Conservation (phyloP, 2,888 invertebrate species). For the Agrotis segetum region DNA sequence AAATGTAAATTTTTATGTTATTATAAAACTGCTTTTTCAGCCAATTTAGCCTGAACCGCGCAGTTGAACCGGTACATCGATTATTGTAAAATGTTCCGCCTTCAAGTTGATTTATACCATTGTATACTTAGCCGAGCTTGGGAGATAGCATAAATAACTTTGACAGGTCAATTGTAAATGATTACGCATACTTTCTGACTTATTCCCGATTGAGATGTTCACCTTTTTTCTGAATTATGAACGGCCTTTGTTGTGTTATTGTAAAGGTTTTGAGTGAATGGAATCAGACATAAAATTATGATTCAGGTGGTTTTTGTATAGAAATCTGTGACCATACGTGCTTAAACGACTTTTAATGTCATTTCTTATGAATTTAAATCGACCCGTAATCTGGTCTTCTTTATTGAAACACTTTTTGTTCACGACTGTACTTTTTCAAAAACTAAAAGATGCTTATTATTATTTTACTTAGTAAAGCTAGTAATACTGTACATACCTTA, state of each 20-base stretch:
- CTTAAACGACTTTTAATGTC: constrained; percentile 16
- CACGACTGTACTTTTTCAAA: constrained; percentile 71
- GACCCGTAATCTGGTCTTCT: neutral
- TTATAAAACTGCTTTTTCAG: constrained; percentile 42
- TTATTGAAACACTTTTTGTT: constrained; percentile 7
- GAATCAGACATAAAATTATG: constrained; percentile 20
- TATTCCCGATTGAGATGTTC: constrained; percentile 60
- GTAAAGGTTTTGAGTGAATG: constrained; percentile 42
- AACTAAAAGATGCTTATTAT: constrained; percentile 70
- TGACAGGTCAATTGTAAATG: constrained; percentile 83
- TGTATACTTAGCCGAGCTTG: constrained; percentile 71
- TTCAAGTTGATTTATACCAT: constrained; percentile 75
- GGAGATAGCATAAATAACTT: constrained; percentile 76
- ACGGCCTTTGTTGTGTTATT: constrained; percentile 47
- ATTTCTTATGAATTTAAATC: constrained; percentile 5
- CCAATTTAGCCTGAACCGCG: constrained; percentile 57
- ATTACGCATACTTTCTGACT: constrained; percentile 72
- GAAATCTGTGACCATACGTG: constrained; percentile 7
- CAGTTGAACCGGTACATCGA: constrained; percentile 60
- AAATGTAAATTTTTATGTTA: constrained; percentile 8
- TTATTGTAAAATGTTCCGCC: constrained; percentile 72
- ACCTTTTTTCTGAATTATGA: constrained; percentile 45
- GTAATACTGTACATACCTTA: constrained; percentile 90
- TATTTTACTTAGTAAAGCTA: constrained; percentile 88
- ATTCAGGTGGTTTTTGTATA: constrained; percentile 23